These are phyloP conservation scores for Monochamus alternatus DNA, from an alignment of 2,888 invertebrate genomes.

Conservation along the genomic window DNA sequence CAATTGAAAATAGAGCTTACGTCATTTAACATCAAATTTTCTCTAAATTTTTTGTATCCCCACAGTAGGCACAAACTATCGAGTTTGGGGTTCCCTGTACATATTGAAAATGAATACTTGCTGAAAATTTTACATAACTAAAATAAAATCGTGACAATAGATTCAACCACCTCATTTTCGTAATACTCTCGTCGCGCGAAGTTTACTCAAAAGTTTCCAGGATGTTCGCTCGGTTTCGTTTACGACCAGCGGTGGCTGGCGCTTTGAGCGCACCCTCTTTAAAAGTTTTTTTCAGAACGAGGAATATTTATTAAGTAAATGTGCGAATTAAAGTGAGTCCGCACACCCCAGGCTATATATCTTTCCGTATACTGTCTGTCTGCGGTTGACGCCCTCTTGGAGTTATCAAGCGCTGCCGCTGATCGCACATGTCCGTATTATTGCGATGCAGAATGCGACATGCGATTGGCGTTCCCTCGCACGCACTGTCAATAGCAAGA, in stretches of 20 bases:
- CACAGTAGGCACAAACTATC: no score
- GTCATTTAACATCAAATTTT: no score
- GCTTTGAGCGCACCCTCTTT: slow-evolving; percentile 3
- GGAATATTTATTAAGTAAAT: slow-evolving; percentile 23
- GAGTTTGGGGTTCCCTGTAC: no score
- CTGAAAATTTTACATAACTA: neutral
- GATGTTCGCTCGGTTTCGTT: slow-evolving; percentile 14
- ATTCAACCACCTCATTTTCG: slow-evolving; percentile 4
- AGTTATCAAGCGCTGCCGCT: slow-evolving; percentile 52
- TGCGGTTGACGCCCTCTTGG: slow-evolving; percentile 58
- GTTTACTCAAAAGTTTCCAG: slow-evolving; percentile 5
- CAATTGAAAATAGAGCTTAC: no score
- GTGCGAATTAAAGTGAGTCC: slow-evolving; percentile 46
- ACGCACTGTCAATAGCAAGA: slow-evolving; percentile 54
- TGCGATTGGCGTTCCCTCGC: slow-evolving; percentile 54
- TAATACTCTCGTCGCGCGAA: neutral
- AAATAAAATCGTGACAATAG: slow-evolving; percentile 18
- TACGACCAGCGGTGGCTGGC: neutral
- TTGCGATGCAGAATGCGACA: slow-evolving; percentile 55
- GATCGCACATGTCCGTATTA: slow-evolving; percentile 54
- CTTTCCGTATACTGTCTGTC: slow-evolving; percentile 54
- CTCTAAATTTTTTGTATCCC: no score
- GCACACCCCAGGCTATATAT: slow-evolving; percentile 54
- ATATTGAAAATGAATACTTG: neutral
- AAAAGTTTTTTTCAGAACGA: slow-evolving; percentile 25